Percentiles rank a stretch among this genome's conserved stretches.
These are phyloP conservation scores for Passer montanus DNA, from an alignment of 2,113 vertebrate genomes.

Conservation along the genomic window DNA sequence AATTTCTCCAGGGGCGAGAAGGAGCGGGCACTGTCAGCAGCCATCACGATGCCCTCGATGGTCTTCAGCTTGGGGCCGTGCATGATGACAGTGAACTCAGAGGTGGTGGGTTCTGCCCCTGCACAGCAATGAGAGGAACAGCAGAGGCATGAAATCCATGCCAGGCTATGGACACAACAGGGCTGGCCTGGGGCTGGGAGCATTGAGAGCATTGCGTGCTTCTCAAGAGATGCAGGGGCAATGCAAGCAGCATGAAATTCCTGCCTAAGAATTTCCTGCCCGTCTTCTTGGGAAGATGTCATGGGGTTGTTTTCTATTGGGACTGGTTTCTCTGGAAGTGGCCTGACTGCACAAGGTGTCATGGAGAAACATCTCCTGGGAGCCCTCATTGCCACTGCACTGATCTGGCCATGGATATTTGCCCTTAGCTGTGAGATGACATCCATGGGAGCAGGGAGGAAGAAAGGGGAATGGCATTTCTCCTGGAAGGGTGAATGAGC, in stretches of 20 bases:
- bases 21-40: constrained; percentile 92
- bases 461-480: not conserved
- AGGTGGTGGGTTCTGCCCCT: constrained; percentile 98
- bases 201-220: rapidly evolving
- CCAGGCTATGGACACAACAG: not conserved
- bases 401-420: not conserved
- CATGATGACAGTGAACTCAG: constrained; percentile 97
- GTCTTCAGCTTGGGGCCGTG: constrained; percentile 96
- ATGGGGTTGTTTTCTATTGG: not conserved
- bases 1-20: constrained; percentile 98
- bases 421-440: not conserved
- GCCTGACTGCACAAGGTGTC: not conserved
- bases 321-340: not conserved
- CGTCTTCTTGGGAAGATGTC: not conserved
- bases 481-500: not conserved
- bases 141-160: not conserved
- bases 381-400: rapidly evolving
- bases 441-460: not conserved
- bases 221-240: not conserved
- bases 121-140: not conserved
- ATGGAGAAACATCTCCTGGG: not conserved
- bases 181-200: not conserved
- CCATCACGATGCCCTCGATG: constrained; percentile 98
- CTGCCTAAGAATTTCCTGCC: not conserved
- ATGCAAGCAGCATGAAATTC: not conserved